These are phyloP conservation scores for Thalassaphorura encarpata DNA, from an alignment of 1,140 invertebrate genomes.

Conservation along the genomic window DNA sequence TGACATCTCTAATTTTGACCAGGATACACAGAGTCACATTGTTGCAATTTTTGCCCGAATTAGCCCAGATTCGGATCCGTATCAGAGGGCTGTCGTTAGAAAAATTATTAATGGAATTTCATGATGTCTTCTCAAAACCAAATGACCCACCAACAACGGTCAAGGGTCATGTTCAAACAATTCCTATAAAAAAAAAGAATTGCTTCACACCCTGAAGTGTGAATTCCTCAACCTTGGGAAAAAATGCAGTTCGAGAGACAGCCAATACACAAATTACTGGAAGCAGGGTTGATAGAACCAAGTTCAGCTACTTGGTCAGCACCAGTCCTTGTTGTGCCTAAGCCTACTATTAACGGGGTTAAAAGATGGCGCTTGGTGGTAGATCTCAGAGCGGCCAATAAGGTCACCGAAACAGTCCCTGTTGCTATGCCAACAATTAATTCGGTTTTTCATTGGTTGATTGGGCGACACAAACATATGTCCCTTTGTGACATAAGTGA, in stretches of 20 bases:
- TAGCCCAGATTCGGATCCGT: neutral
- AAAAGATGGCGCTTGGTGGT: neutral
- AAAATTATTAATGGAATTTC: neutral
- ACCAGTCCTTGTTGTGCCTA: neutral
- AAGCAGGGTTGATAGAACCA: neutral
- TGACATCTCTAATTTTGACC: too few relatives aligned
- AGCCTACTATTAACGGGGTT: neutral
- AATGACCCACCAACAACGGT: neutral
- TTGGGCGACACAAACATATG: too few relatives aligned
- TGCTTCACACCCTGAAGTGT: too few relatives aligned
- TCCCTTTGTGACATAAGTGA: constrained; percentile 40
- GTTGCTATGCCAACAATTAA: constrained; percentile 40
- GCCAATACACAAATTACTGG: neutral
- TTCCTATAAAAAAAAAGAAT: neutral
- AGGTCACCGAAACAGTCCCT: neutral
- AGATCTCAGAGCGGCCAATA: neutral
- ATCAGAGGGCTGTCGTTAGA: neutral
- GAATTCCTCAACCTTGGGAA: neutral
- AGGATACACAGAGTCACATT: too few relatives aligned
- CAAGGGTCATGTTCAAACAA: neutral
- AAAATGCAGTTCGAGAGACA: neutral
- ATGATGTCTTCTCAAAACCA: neutral
- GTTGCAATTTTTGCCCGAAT: neutral
- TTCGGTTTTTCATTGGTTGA: constrained; percentile 27
- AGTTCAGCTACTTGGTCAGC: neutral